Conservation (phyloP, 2,113 vertebrate genomes). For the Plestiodon gilberti region DNA sequence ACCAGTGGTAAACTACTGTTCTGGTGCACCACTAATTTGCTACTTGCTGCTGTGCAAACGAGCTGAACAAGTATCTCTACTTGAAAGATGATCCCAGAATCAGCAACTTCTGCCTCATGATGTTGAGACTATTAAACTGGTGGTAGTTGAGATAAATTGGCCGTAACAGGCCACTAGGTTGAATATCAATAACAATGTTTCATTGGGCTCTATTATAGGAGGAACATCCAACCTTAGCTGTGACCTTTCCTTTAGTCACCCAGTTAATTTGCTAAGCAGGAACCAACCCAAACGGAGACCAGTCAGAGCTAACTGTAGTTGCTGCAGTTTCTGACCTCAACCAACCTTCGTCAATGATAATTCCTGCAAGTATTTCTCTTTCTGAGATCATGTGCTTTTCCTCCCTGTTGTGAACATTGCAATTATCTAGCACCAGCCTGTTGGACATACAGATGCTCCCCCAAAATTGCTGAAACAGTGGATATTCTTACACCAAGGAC, state of each 20-base stretch:
- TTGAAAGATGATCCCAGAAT: constrained; percentile 60
- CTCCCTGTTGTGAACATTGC: background rate
- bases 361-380: background rate
- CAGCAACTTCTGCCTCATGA: constrained; percentile 54
- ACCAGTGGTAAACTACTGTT: constrained; percentile 55
- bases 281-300: background rate
- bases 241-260: background rate
- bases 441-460: background rate
- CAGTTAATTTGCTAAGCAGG: background rate
- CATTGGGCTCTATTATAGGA: background rate
- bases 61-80: constrained; percentile 39
- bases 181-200: constrained; percentile 17
- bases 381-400: constrained; percentile 5
- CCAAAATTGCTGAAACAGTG: background rate
- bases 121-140: constrained; percentile 42
- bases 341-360: background rate
- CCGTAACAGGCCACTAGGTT: constrained; percentile 16
- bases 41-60: constrained; percentile 49
- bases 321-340: background rate
- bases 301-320: fast-evolving
- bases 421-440: background rate
- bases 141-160: constrained; percentile 36
- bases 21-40: constrained; percentile 62
- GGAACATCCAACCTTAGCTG: background rate
- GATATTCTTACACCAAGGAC: no score